Percentiles rank a stretch among this genome's conserved stretches.
Evolutionary conservation across 2,797 vertebrate genomes (phyloP).

Genomic region (Sarcoramphus papa): DNA sequence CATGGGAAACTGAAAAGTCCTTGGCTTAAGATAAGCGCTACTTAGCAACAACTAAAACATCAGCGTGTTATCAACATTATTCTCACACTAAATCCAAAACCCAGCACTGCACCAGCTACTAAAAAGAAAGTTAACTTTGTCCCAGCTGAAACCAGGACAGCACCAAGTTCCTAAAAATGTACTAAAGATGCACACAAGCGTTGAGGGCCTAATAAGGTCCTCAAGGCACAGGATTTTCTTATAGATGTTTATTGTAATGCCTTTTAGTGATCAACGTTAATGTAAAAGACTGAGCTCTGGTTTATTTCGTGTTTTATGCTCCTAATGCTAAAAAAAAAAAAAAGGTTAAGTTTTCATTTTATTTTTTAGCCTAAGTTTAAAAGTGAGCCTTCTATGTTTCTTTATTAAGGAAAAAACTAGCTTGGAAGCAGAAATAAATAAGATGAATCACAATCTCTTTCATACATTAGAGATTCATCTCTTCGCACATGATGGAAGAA

Average conservation of each 20-base stretch:
- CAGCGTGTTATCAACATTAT: no score
- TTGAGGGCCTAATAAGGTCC: neutral
- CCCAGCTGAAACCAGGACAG: no score
- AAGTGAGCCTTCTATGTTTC: neutral
- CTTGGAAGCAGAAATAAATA: neutral
- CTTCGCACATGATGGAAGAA: neutral
- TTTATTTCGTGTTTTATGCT: neutral
- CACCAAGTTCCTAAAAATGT: neutral
- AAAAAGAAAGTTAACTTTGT: no score
- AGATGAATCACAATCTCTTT: neutral
- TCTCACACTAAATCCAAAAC: no score
- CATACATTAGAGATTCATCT: neutral
- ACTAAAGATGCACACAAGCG: accelerated
- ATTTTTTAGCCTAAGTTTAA: neutral
- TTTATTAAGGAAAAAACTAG: neutral
- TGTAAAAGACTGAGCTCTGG: neutral
- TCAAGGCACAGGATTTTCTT: neutral
- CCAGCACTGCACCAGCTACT: no score
- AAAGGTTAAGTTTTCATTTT: neutral
- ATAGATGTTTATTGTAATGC: neutral
- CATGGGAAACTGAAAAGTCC: no score
- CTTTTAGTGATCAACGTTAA: neutral
- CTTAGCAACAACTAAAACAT: no score
- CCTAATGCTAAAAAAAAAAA: neutral
- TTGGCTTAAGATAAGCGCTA: no score